Evolutionary conservation across 2,113 vertebrate genomes (phyloP).

Genomic region (Formicarius rufipectus): DNA sequence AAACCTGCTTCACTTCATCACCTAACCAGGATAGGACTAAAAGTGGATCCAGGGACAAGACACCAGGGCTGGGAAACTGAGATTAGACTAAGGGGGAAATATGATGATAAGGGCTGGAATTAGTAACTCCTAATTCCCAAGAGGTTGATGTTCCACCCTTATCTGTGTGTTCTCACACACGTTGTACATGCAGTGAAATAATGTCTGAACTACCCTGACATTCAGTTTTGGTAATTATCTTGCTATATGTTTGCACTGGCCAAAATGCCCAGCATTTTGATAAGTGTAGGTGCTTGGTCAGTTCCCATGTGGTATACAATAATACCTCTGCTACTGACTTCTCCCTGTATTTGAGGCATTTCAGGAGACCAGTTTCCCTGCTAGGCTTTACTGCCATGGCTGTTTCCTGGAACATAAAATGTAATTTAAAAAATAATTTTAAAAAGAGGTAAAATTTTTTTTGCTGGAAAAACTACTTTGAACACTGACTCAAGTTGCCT

Average conservation of each 20-base stretch:
- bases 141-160: not conserved
- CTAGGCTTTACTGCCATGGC: not conserved
- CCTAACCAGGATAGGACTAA: not conserved
- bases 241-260: not conserved
- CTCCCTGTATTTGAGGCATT: not conserved
- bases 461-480: not conserved
- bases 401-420: not conserved
- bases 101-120: constrained; percentile 18
- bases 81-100: not conserved
- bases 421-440: not conserved
- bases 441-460: not conserved
- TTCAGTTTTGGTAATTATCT: not conserved
- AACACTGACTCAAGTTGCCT: not conserved
- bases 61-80: not conserved
- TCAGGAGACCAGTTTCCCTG: not conserved
- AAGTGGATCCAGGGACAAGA: not conserved
- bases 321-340: not conserved
- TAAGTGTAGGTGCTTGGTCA: not conserved
- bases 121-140: not conserved
- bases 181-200: rapidly evolving
- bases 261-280: not conserved
- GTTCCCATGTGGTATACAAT: rapidly evolving
- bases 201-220: not conserved
- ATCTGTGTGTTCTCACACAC: not conserved
- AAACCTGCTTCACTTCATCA: not conserved